Evolutionary conservation across 2,113 vertebrate species (phyloP).

Genomic region (Urocynchramus pylzowi): DNA sequence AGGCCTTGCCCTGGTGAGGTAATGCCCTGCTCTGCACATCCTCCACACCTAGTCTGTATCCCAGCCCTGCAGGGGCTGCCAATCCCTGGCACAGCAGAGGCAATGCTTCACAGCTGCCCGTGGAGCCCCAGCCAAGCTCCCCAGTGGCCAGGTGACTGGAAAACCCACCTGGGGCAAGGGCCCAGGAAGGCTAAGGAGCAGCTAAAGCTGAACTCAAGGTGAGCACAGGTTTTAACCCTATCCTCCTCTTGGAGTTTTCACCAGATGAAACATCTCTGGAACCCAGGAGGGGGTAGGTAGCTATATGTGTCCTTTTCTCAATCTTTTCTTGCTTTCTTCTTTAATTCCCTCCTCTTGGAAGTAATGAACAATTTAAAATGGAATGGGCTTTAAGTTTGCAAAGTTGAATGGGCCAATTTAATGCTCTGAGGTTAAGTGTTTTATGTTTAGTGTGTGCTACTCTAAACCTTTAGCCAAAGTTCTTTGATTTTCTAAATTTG

Average conservation of each 20-base stretch:
- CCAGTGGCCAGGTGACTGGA: not conserved
- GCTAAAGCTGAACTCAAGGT: not conserved
- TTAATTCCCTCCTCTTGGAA: not conserved
- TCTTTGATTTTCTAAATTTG: not conserved
- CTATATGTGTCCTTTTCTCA: not conserved
- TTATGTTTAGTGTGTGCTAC: not conserved
- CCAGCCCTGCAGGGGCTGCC: not conserved
- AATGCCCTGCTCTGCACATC: not conserved
- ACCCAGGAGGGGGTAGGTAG: not conserved
- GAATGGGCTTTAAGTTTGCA: not conserved
- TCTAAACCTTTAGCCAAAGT: not conserved
- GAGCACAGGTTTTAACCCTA: not conserved
- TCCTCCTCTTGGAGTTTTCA: not conserved
- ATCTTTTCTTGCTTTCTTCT: not conserved
- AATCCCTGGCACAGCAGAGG: not conserved
- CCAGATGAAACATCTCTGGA: not conserved
- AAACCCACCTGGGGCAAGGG: not conserved
- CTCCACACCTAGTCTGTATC: not conserved
- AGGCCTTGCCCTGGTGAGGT: not conserved
- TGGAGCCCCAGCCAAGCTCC: not conserved
- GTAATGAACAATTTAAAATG: not conserved
- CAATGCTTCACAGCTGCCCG: not conserved
- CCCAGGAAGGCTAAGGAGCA: not conserved
- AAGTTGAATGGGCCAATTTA: not conserved
- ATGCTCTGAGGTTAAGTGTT: not conserved